Percentiles rank a stretch among this genome's conserved stretches.
phyloP scores from a whole-genome alignment of 2,797 vertebrate genomes.

The Gorsachius magnificus region DNA sequence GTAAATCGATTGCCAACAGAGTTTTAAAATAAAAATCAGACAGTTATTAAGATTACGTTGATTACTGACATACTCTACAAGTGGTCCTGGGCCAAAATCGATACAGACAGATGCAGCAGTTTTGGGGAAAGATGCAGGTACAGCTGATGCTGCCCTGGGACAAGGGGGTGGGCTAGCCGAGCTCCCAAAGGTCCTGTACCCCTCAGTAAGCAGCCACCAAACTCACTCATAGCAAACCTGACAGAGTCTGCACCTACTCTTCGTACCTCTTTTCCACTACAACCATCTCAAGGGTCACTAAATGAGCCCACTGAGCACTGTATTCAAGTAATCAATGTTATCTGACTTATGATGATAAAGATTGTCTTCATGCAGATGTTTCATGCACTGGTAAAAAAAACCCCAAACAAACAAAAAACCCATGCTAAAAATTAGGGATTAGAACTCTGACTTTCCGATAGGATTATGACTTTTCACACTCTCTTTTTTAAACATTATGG shows the following conservation, averaged over 20 bases:
- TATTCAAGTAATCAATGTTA: not conserved
- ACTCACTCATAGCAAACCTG: not conserved
- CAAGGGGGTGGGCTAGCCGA: not conserved
- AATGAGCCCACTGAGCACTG: slow-evolving; percentile 24
- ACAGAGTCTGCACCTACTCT: not conserved
- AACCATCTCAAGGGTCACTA: slow-evolving; percentile 20
- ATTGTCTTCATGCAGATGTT: not conserved
- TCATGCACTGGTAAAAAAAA: not conserved
- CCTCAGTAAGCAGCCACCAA: not conserved
- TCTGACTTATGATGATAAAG: not conserved
- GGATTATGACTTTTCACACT: not conserved
- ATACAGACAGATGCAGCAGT: not conserved
- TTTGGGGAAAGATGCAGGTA: not conserved
- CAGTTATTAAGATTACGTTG: not conserved
- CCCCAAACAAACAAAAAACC: not conserved
- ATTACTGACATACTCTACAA: not conserved
- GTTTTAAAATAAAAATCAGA: not conserved
- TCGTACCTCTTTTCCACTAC: not conserved
- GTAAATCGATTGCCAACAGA: not conserved
- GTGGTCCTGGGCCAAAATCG: not conserved
- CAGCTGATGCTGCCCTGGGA: not conserved
- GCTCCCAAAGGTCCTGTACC: not conserved
- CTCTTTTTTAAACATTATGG: not conserved
- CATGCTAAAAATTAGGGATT: not conserved
- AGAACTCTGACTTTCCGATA: not conserved